Conservation (phyloP, 2,888 invertebrate species). For the Calameuta filiformis region DNA sequence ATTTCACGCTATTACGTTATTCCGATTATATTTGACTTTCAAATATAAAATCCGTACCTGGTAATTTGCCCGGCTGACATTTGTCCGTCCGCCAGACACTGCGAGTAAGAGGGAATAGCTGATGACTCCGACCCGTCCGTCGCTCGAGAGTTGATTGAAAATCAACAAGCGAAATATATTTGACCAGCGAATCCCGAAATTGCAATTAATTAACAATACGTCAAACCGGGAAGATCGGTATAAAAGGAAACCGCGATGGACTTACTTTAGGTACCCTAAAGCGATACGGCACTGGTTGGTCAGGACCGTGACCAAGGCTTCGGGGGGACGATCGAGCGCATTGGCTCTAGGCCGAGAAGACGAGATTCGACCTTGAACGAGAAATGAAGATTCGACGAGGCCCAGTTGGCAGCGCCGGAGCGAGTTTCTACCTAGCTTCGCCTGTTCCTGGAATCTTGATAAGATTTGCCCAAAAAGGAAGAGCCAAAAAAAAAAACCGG, state of each 20-base stretch:
- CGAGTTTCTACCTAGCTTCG: not conserved
- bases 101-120: not conserved
- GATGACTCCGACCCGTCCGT: not conserved
- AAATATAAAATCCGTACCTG: not conserved
- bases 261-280: not conserved
- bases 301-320: not conserved
- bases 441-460: not conserved
- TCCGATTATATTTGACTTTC: slow-evolving; percentile 3
- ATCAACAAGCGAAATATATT: not conserved
- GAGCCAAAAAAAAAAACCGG: not conserved
- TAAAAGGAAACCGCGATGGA: not conserved
- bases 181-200: not conserved
- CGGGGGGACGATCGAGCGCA: not conserved
- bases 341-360: not conserved
- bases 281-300: not conserved
- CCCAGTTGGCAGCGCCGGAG: not conserved
- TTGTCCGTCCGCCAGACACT: not conserved
- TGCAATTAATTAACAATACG: not conserved
- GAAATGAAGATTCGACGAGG: not conserved
- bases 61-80: not conserved
- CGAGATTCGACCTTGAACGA: not conserved
- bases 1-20: not conserved
- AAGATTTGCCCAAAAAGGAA: not conserved
- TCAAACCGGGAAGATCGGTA: too few species aligned
- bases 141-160: not conserved